A percentile compares a stretch with the other conserved stretches of the same genome.
These are phyloP conservation scores for Drosophila melanosoma DNA, from an alignment of 2,888 invertebrate genomes.

Conservation along the genomic window DNA sequence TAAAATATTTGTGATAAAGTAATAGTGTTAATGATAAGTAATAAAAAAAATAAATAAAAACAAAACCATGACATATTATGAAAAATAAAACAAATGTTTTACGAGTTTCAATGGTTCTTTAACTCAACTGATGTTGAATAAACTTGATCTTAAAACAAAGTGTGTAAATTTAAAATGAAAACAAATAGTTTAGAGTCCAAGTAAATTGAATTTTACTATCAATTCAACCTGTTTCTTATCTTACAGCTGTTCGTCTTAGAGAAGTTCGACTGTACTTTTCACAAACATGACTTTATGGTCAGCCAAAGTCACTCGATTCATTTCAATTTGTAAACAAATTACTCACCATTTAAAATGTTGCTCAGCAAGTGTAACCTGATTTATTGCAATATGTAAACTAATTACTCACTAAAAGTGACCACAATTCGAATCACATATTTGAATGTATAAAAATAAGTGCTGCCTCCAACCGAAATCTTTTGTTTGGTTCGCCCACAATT, in stretches of 20 bases:
- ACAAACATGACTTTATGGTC: neutral
- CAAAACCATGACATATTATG: conserved; percentile 62
- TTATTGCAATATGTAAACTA: neutral
- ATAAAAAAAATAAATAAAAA: conserved; percentile 64
- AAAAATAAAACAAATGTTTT: conserved; percentile 31
- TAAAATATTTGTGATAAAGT: conserved; percentile 82
- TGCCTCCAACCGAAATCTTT: neutral
- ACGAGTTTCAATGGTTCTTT: neutral
- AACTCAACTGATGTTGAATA: too few species aligned
- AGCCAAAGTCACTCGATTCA: neutral
- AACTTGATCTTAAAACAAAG: neutral
- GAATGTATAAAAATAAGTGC: neutral
- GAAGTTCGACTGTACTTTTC: neutral
- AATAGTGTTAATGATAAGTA: conserved; percentile 78
- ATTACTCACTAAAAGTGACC: neutral
- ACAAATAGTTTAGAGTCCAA: neutral
- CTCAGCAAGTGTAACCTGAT: neutral
- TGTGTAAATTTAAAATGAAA: neutral
- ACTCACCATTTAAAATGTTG: neutral
- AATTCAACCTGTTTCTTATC: neutral
- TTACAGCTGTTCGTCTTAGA: neutral
- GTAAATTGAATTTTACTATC: neutral
- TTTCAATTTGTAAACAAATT: neutral
- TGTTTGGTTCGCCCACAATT: neutral
- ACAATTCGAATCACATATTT: neutral